These are phyloP conservation scores for Gymnosoma rotundatum DNA, from an alignment of 2,888 invertebrate species.

Conservation along the genomic window DNA sequence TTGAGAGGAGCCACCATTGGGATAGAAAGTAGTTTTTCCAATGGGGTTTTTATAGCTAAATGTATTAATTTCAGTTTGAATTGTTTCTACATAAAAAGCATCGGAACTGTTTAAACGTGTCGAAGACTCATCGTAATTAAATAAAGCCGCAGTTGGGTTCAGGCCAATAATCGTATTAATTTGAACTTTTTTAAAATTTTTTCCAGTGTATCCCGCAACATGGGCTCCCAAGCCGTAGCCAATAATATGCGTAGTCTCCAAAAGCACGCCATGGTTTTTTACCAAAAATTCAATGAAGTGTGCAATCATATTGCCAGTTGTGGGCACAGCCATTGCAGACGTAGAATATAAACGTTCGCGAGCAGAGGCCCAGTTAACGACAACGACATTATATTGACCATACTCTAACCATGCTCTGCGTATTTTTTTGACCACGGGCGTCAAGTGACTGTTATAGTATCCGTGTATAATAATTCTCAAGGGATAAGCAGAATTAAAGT, in stretches of 20 bases:
- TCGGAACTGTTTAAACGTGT: conserved; percentile 75
- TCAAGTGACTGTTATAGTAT: neutral
- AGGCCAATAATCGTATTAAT: conserved; percentile 84
- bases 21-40: conserved; percentile 83
- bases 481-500: neutral
- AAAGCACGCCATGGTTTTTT: conserved; percentile 80
- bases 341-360: neutral
- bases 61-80: conserved; percentile 78
- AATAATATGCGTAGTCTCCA: conserved; percentile 83
- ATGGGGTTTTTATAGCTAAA: conserved; percentile 79
- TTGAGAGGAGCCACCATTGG: conserved; percentile 84
- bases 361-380: neutral
- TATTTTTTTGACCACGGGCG: neutral
- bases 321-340: neutral
- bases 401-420: neutral
- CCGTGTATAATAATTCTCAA: neutral
- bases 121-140: conserved; percentile 72
- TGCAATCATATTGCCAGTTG: neutral
- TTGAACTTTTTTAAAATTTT: conserved; percentile 83
- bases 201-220: conserved; percentile 85
- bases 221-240: conserved; percentile 86
- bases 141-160: conserved; percentile 79
- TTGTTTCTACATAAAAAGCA: conserved; percentile 79
- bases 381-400: neutral
- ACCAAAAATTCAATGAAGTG: neutral